Base-by-base conservation (phyloP, 2,888 invertebrate species). In the Baccha elongata region DNA sequence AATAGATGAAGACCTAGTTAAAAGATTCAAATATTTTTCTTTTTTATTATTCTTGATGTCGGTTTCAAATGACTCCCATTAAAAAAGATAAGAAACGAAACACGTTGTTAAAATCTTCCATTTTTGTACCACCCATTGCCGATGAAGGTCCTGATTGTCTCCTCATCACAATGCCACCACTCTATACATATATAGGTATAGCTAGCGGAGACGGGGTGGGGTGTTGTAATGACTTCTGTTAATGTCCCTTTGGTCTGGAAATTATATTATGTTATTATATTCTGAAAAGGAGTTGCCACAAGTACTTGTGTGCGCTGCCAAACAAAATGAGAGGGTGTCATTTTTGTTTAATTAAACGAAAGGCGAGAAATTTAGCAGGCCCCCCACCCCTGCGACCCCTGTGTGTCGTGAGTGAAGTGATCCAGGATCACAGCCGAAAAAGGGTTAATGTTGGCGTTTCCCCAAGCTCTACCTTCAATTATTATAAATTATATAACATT, bases 141-240 rank as follows among this genome's bases (percentile, higher is more conserved):
- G 72, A 83, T 78, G 72, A 78, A 17, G 67, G 78, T 73, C 72
- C 72, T 78, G 83, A 83, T 83, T 83, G 83, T 83, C 78, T 83
- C 83, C 78, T 72, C 83, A 68, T 83, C 64, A 78, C 78, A 83
- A 83, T 83, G 78, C 65, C 46, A 58, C 53, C 55, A 73, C 26
- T 55, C 62, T 53, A 48, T 13, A 72, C n/a, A n/a, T 29, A 46
- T 11, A 19, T 3, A 32, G 1, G 1, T 32, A 32, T 4, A 26
- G 26, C 26, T 26, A 26, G 26, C 37, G 13, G 4, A 37, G 53
- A 37, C 15, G 58, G 50, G 48, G 40, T 26, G 58, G 60, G 76
- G 64, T 42, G 72, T 83, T 78, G 85, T 85, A 85, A 85, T 85
- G 85, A 84, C 84, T 85, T 85, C 80, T 85, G 85, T 85, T 85